Conservation (phyloP, 2,797 vertebrate genomes). For the Corythornis leucogaster region DNA sequence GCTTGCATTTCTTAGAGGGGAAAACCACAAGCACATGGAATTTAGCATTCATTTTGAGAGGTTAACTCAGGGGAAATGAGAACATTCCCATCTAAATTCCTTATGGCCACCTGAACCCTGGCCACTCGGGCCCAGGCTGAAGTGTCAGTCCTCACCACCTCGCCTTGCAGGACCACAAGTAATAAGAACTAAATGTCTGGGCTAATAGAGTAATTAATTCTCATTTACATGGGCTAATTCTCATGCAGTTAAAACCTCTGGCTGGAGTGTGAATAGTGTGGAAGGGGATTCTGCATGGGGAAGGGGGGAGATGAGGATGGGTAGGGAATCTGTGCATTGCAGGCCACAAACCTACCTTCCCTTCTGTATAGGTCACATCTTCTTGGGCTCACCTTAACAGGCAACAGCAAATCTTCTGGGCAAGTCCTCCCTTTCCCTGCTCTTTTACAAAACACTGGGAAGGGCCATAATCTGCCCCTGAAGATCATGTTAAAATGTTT, state of each 20-base stretch:
- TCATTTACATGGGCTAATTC: background rate
- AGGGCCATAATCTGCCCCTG: background rate
- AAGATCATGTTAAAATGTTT: too few relatives aligned
- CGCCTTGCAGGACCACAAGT: background rate
- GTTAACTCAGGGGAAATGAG: background rate
- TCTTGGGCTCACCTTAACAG: background rate
- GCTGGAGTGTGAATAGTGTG: background rate
- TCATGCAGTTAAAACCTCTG: background rate
- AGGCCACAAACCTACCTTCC: fast-evolving
- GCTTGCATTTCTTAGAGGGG: background rate
- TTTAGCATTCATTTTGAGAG: background rate
- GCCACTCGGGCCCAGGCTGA: background rate
- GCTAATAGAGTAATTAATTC: conserved; percentile 27
- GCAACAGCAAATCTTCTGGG: background rate
- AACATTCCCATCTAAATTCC: background rate
- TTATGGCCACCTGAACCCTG: background rate
- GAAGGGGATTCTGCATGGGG: background rate
- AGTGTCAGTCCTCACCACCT: background rate
- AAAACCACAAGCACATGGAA: fast-evolving
- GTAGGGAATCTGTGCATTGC: background rate
- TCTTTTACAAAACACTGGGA: background rate
- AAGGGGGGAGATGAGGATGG: background rate
- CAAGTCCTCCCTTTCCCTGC: background rate
- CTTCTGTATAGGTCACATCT: fast-evolving
- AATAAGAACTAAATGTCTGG: conserved; percentile 11